These are phyloP conservation scores for Eristalis tenax DNA, from an alignment of 2,888 invertebrate genomes.

Conservation along the genomic window DNA sequence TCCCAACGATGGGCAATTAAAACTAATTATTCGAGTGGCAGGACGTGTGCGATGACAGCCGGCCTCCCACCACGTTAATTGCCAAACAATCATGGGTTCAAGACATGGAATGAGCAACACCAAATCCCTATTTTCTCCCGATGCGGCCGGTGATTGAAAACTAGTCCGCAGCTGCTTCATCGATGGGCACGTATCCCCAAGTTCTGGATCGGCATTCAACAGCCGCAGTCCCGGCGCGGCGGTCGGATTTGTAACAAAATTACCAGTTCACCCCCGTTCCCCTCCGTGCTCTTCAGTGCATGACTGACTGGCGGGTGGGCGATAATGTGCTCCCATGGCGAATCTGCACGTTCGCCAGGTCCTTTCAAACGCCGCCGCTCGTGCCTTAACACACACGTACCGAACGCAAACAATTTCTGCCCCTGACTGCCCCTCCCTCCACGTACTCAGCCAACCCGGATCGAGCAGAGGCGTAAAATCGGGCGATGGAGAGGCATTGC, in stretches of 20 bases:
- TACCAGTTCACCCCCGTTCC: neutral
- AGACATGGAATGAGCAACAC: neutral
- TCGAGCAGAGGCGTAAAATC: neutral
- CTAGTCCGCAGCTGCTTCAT: neutral
- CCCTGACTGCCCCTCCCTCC: neutral
- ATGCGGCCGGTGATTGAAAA: neutral
- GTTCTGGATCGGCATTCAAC: neutral
- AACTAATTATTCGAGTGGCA: neutral
- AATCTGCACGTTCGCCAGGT: neutral
- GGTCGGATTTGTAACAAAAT: neutral
- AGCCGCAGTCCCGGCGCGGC: neutral
- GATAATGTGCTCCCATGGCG: neutral
- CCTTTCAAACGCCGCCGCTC: neutral
- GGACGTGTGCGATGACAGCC: neutral
- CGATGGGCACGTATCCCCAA: neutral
- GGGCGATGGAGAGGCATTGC: neutral
- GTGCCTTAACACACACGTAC: neutral
- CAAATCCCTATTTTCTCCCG: neutral
- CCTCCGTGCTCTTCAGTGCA: neutral
- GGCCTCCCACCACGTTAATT: neutral
- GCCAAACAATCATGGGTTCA: neutral
- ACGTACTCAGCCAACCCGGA: neutral
- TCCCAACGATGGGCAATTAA: neutral
- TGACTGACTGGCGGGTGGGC: neutral
- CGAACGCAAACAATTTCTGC: neutral